phyloP scores from a whole-genome alignment of 2,797 vertebrate genomes.

The Poeciliopsis turneri region DNA sequence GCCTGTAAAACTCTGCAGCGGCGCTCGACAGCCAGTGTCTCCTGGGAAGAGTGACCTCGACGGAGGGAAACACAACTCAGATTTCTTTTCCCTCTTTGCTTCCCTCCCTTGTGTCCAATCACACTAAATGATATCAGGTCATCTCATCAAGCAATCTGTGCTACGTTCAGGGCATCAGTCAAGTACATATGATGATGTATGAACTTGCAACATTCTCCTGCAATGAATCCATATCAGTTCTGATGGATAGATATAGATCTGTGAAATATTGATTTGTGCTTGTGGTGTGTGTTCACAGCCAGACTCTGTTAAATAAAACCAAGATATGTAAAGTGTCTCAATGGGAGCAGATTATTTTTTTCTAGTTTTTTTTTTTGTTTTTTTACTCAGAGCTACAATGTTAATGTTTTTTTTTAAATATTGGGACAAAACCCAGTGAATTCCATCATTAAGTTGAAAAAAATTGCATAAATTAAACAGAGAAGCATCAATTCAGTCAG shows the following conservation, averaged over 20 bases:
- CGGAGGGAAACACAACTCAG: slow-evolving; percentile 11
- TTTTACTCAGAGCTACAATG: not conserved
- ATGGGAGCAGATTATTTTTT: not conserved
- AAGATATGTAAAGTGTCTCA: not conserved
- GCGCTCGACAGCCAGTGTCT: slow-evolving; percentile 35
- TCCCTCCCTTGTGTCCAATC: slow-evolving; percentile 16
- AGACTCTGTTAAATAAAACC: not conserved
- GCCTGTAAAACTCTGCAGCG: slow-evolving; percentile 34
- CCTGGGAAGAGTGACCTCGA: slow-evolving; percentile 14
- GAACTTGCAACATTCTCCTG: slow-evolving; percentile 12
- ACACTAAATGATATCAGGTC: slow-evolving; percentile 21
- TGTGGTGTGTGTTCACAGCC: slow-evolving; percentile 29
- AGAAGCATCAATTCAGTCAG: not conserved
- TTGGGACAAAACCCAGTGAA: not conserved
- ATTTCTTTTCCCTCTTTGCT: slow-evolving; percentile 14
- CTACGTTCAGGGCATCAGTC: slow-evolving; percentile 13
- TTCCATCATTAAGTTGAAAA: not conserved
- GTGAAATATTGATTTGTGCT: slow-evolving; percentile 48
- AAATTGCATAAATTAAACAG: not conserved
- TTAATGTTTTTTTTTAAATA: too few species aligned
- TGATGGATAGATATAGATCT: slow-evolving; percentile 54
- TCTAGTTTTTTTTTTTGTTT: not conserved
- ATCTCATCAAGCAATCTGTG: slow-evolving; percentile 11
- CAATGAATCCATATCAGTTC: slow-evolving; percentile 23
- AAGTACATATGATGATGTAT: slow-evolving; percentile 13